Conservation (phyloP, 2,797 vertebrate genomes). For the Sus cebifrons region DNA sequence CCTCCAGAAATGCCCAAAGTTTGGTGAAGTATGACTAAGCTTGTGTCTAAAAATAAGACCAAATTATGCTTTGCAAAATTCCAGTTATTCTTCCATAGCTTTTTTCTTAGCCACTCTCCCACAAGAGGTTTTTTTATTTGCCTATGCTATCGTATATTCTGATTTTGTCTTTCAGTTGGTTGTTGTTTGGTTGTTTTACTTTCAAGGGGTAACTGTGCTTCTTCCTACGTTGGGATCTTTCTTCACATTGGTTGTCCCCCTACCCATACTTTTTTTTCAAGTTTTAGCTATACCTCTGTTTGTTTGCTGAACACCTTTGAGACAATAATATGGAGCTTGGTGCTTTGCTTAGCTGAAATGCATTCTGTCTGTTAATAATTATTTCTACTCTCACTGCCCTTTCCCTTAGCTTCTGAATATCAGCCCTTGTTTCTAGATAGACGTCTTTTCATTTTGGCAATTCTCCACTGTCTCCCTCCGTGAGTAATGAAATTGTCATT, state of each 20-base stretch:
- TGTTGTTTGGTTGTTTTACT: background rate
- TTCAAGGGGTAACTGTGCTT: conserved; percentile 6
- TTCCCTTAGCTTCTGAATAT: background rate
- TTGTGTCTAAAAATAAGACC: background rate
- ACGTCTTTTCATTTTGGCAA: background rate
- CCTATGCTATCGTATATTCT: background rate
- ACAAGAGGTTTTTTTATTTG: background rate
- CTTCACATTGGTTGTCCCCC: background rate
- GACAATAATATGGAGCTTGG: conserved; percentile 23
- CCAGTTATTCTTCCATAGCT: background rate
- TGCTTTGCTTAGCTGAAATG: conserved; percentile 26
- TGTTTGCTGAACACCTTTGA: conserved; percentile 37
- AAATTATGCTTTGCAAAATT: conserved; percentile 57
- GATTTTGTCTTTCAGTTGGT: background rate
- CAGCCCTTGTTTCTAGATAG: background rate
- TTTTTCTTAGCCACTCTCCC: conserved; percentile 27
- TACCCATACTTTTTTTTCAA: conserved; percentile 1
- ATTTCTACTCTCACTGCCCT: background rate
- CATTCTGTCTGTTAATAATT: conserved; percentile 48
- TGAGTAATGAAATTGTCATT: conserved; percentile 70
- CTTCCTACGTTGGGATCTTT: conserved; percentile 46
- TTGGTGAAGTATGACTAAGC: background rate
- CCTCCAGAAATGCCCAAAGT: background rate
- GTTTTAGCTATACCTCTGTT: conserved; percentile 31
- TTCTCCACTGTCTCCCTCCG: conserved; percentile 14